Base-by-base conservation (phyloP, 2,888 invertebrate genomes). In the Plutella xylostella region DNA sequence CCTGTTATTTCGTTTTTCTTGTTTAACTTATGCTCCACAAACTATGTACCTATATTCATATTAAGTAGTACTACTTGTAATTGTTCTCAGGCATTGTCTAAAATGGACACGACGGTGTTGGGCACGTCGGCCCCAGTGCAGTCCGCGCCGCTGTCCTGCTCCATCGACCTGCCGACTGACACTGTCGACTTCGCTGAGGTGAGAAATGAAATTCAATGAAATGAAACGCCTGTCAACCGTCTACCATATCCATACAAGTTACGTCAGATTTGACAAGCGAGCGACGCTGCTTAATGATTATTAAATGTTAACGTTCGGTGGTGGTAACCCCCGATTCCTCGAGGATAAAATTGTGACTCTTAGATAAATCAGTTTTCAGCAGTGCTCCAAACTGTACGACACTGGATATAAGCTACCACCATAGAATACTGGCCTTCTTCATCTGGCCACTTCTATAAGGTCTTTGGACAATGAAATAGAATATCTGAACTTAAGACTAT, bases 111-210 rank as follows among this genome's bases (percentile, higher is more conserved):
- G n/a, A n/a, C n/a, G n/a, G n/a, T n/a, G n/a, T n/a, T n/a, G n/a
- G n/a, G n/a, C n/a, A n/a, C n/a, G n/a, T n/a, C n/a, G n/a, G n/a
- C n/a, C 65, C 76, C 43, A 76, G 70, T 0, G 79, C 82, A 22
- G 78, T 79, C 80, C 2, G 72, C 74, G 0, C 51, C 63, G 0
- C 55, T 78, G 9, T 72, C 71, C 15, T 78, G 77, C 46, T 78
- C 82, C 60, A 70, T 82, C 63, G 75, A 80, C 49, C 52, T 82
- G 34, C 70, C 64, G 0, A 58, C 66, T 0, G 76, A 79, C 43
- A 57, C 56, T 45, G 67, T 65, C 45, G 57, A 61, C 30, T 74
- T 79, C 65, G 11, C 15, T 25, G 25, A 7, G 5, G 25, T 5
- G 5, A 25, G 25, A 25, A 18, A 15, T 33, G 42, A n/a, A n/a